phyloP scores from a whole-genome alignment of 1,140 invertebrate species.

The Harpegnathos saltator region DNA sequence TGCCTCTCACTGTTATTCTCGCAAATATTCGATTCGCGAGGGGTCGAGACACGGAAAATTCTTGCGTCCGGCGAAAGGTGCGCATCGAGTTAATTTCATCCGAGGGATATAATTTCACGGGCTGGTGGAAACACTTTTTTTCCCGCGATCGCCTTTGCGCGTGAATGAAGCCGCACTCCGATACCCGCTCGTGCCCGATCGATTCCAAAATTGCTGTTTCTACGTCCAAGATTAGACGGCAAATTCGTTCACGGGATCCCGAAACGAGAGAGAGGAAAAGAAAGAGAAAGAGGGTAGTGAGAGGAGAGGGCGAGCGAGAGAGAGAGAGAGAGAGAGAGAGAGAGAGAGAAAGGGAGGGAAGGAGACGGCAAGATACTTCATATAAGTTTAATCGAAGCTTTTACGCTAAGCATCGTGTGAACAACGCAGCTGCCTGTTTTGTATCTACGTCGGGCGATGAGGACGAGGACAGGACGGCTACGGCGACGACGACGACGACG shows the following conservation, averaged over 20 bases:
- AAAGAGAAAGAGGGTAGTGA: no score
- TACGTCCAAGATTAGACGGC: constrained; percentile 47
- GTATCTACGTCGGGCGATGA: constrained; percentile 38
- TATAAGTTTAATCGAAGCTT: constrained; percentile 61
- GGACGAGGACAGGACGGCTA: constrained; percentile 21
- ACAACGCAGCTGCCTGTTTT: constrained; percentile 57
- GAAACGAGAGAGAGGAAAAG: no score
- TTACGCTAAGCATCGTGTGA: constrained; percentile 47
- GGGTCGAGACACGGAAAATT: no score
- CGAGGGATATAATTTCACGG: not conserved
- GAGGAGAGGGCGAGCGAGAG: no score
- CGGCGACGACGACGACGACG: no score
- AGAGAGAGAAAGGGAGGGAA: no score
- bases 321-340: no score
- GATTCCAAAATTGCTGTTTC: constrained; percentile 48
- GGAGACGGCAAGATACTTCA: constrained; percentile 33
- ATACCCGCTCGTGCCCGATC: constrained; percentile 33
- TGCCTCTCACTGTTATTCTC: no score
- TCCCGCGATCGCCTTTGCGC: not conserved
- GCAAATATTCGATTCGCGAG: no score
- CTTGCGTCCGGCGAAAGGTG: no score
- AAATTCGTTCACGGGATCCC: constrained; percentile 50
- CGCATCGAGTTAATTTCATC: no score
- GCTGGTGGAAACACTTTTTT: not conserved
- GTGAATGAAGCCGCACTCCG: constrained; percentile 5